A percentile compares a stretch with the other conserved stretches of the same genome.
These are phyloP conservation scores for Lampris incognitus DNA, from an alignment of 2,113 vertebrate genomes.

Conservation along the genomic window DNA sequence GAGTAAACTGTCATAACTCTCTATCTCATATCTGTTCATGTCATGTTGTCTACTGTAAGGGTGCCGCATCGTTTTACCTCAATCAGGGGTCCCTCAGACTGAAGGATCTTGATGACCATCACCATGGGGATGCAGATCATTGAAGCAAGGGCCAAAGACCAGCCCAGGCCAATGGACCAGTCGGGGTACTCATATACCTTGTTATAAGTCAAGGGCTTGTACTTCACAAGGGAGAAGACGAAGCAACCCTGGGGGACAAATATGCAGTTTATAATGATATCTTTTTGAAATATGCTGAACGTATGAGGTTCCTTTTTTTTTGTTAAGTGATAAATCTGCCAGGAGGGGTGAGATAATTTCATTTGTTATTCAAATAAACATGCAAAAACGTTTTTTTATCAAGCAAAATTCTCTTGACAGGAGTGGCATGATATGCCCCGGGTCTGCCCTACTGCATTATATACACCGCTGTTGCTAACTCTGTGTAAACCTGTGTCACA, in stretches of 20 bases:
- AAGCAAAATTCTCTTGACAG: too few species aligned
- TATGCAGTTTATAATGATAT: neutral
- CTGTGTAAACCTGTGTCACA: slow-evolving; percentile 13
- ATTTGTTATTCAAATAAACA: too few species aligned
- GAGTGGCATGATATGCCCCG: too few species aligned
- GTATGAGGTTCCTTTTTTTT: too few species aligned
- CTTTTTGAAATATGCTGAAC: too few species aligned
- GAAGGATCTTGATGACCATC: slow-evolving; percentile 92
- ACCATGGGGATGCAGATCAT: slow-evolving; percentile 98
- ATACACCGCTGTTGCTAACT: neutral
- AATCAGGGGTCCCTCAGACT: slow-evolving; percentile 91
- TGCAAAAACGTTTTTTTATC: too few species aligned
- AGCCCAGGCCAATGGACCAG: slow-evolving; percentile 96
- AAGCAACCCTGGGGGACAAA: slow-evolving; percentile 90
- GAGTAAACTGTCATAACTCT: too few species aligned
- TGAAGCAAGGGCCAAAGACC: slow-evolving; percentile 92
- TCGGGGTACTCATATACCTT: slow-evolving; percentile 94
- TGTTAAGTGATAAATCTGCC: too few species aligned
- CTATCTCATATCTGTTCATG: neutral
- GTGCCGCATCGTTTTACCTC: slow-evolving; percentile 84
- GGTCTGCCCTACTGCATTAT: too few species aligned
- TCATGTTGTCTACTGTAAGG: neutral
- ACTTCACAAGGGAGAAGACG: slow-evolving; percentile 95
- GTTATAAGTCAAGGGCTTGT: slow-evolving; percentile 96
- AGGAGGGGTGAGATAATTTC: too few species aligned